These are phyloP conservation scores for Neomonachus schauinslandi DNA, from an alignment of 2,113 vertebrate genomes.

Conservation along the genomic window DNA sequence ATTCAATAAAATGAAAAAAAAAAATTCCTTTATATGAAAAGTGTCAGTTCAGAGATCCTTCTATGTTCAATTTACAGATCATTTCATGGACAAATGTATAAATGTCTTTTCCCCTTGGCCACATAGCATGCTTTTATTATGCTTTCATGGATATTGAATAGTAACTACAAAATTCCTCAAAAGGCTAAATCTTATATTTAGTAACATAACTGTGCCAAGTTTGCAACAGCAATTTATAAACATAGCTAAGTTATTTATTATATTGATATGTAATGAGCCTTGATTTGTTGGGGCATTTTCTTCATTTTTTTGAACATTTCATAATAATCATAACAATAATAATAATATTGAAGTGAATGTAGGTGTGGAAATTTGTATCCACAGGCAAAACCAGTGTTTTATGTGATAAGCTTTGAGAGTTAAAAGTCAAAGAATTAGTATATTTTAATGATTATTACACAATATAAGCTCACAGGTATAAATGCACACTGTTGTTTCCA, in stretches of 20 bases:
- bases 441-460: constrained; percentile 32
- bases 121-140: not conserved
- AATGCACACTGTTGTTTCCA: not conserved
- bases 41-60: not conserved
- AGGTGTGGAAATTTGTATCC: not conserved
- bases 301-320: not conserved
- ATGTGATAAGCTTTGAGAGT: constrained; percentile 25
- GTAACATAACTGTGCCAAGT: not conserved
- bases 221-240: not conserved
- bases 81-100: not conserved
- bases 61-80: not conserved
- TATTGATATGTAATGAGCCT: not conserved
- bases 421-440: not conserved
- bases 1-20: not conserved
- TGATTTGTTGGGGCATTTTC: not conserved
- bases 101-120: not conserved
- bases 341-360: not conserved
- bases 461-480: constrained; percentile 21
- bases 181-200: not conserved
- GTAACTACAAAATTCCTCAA: not conserved
- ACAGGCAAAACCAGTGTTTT: constrained; percentile 30
- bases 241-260: not conserved
- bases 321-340: not conserved
- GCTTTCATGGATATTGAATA: not conserved
- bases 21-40: not conserved